Evolutionary conservation across 1,140 invertebrate genomes (phyloP), one percentile per base, ranked within the genome.

Genomic region (Aphelenchoides besseyi): DNA sequence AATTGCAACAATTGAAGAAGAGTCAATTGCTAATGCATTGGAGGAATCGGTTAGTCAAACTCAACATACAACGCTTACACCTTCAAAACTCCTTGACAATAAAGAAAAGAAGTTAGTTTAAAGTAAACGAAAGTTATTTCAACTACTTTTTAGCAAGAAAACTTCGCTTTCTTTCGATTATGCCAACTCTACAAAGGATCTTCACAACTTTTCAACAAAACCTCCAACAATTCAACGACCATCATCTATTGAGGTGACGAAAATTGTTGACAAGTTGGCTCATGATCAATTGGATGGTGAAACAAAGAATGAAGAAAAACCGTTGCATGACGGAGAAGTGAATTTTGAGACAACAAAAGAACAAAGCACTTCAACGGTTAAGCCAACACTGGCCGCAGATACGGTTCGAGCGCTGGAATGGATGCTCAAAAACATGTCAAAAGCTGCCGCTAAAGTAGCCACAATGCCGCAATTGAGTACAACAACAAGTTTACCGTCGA

Each of bases 341-440:
- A 33, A 28, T 28, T 23, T 8, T 12, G 16, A 28, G 5, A 33
- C 5, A 28, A 23, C 18, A 12, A 23, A 12, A 12, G 41, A 59
- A 33, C 55, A 59, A 33, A 41, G 37, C n/a, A n/a, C 5, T 41
- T n/a, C 5, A 41, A 8, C n/a, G 5, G 5, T 8, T 5, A 5
- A 8, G 5, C 55, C 55, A 33, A 23, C 32, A 33, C 5, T 64
- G 18, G 23, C 53, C 28, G 33, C 5, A 5, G 62, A 64, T 8
- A 64, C 62, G 23, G 62, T 32, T 12, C 53, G 36, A 28, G 62
- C 62, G 18, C 62, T 64, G 12, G 26, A 64, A 23, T 64, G 62
- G 62, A 64, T 64, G 62, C 62, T 64, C 23, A 64, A 32, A 53
- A 64, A 64, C 62, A 64, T 64, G 62, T 53, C 62, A 35, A n/a